Evolutionary conservation across 2,888 invertebrate species (phyloP), one percentile per base, ranked within the genome.

Genomic region (Ceratothoa steindachneri): DNA sequence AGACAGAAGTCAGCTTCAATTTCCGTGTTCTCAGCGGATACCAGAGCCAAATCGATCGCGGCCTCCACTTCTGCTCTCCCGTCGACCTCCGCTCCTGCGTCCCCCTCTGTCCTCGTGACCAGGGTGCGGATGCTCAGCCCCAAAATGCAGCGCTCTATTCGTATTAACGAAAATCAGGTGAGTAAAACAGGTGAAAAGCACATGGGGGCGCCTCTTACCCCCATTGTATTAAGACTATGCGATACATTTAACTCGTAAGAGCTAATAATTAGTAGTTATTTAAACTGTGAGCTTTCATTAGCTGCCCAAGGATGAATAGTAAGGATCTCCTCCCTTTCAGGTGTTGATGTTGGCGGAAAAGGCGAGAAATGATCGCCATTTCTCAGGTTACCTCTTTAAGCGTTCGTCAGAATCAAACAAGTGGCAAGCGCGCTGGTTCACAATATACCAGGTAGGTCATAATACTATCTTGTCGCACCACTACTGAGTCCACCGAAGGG

Each of bases 351-450:
- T 95, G 80, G 92, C 94, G 0, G 91, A 92, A 82, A 88, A 93
- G 80, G 94, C 94, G n/a, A 89, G 91, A 82, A 90, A 90, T 83
- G 94, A 95, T 84, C 90, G 91, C 83, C 89, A 90, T n/a, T 87
- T 91, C 86, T 88, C 90, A 72, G 94, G 95, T 68, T 91, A 91
- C 84, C 87, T 95, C 78, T 90, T 93, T 86, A 95, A 95, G 85
- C 87, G 91, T 81, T 92, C 92, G 70, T 90, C 92, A 0, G 93
- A 94, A 83, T 91, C 89, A 82, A 90, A 90, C 80, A 94, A 93
- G 85, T 95, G 95, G 95, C 93, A 94, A 84, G 85, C 90, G 69
- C 86, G 92, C 71, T 92, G 91, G 90, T 92, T 92, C 84, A 88
- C 91, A 30, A 87, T 92, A 0, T 92, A 92, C 82, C 92, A 92